Evolutionary conservation across 2,113 vertebrate genomes (phyloP).

Genomic region (Engraulis encrasicolus): DNA sequence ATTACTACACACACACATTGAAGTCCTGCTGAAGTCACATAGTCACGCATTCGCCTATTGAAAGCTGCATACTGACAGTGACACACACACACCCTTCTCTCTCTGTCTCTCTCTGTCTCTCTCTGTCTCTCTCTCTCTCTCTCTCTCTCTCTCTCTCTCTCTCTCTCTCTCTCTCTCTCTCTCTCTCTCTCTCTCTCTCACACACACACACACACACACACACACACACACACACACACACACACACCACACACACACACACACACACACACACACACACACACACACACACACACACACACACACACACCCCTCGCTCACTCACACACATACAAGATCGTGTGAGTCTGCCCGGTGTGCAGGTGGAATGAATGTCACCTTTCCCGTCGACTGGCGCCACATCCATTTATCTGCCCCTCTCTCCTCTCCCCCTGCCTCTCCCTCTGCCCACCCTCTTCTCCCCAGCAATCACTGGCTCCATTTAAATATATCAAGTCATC

Average conservation of each 20-base stretch:
- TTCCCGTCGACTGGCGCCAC: constrained; percentile 52
- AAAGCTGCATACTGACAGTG: not conserved
- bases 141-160: too few species aligned
- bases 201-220: not conserved
- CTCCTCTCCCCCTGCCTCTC: too few species aligned
- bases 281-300: constrained; percentile 15
- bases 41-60: not conserved
- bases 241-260: not conserved
- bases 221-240: not conserved
- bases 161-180: not conserved
- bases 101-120: too few species aligned
- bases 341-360: constrained; percentile 39
- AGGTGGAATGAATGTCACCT: constrained; percentile 60
- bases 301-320: constrained; percentile 26
- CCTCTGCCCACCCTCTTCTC: too few species aligned
- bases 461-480: constrained; percentile 60
- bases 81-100: constrained; percentile 21
- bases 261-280: constrained; percentile 2
- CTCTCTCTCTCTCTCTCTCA: not conserved
- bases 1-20: constrained; percentile 48
- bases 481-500: constrained; percentile 68
- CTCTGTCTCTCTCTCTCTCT: too few species aligned
- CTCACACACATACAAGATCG: not conserved
- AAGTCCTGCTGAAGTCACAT: too few species aligned
- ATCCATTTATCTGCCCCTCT: constrained; percentile 53